A percentile compares a stretch with the other conserved stretches of the same genome.
phyloP scores from a whole-genome alignment of 2,113 vertebrate species.

The Penelope pileata region DNA sequence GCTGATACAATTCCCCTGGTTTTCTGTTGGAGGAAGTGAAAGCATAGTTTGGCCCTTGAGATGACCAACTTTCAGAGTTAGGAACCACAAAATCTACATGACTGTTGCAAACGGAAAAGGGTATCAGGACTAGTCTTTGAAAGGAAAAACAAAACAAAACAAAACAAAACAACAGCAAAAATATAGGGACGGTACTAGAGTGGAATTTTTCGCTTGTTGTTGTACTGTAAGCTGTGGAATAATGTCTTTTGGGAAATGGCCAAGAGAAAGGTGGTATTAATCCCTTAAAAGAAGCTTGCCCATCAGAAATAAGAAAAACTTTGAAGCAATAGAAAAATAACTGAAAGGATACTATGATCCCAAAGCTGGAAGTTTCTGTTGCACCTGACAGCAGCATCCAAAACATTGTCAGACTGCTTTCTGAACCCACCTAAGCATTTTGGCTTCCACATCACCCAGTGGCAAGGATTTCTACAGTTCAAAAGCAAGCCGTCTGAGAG shows the following conservation, averaged over 20 bases:
- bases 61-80: neutral
- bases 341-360: neutral
- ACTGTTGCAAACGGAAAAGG: neutral
- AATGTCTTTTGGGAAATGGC: neutral
- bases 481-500: neutral
- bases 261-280: neutral
- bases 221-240: neutral
- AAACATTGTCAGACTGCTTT: neutral
- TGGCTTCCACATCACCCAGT: neutral
- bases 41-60: neutral
- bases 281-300: neutral
- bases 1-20: neutral
- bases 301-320: neutral
- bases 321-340: neutral
- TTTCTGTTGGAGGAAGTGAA: neutral
- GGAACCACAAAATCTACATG: neutral
- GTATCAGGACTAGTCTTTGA: rapidly evolving
- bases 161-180: neutral
- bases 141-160: neutral
- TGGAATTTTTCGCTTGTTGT: neutral
- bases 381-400: neutral
- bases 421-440: neutral
- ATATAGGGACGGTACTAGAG: neutral
- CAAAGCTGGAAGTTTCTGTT: neutral
- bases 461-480: neutral